A percentile compares a stretch with the other conserved stretches of the same genome.
Conservation (phyloP, 1,140 invertebrate genomes). For the Pseudachorutes palmiensis region DNA sequence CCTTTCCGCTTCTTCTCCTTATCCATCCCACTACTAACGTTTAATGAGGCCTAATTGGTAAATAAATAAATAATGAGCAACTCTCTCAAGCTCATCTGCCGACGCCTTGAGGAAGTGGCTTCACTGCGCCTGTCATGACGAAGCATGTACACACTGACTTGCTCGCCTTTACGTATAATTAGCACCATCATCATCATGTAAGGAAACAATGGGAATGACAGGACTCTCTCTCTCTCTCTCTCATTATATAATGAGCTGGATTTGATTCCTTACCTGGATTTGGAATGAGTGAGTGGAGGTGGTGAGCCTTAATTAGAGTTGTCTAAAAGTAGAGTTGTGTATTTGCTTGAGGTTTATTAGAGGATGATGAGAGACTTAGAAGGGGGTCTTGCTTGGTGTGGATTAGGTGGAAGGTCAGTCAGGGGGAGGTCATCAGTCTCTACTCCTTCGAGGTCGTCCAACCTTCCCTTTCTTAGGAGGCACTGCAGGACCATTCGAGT, state of each 20-base stretch:
- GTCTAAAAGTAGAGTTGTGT: slow-evolving; percentile 6
- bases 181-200: no score
- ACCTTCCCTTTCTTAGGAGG: slow-evolving; percentile 35
- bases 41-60: background rate
- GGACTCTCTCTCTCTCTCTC: no score
- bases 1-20: background rate
- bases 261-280: background rate
- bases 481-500: slow-evolving; percentile 29
- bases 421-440: slow-evolving; percentile 33
- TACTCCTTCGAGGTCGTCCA: slow-evolving; percentile 36
- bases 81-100: no score
- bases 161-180: no score
- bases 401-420: background rate
- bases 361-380: background rate
- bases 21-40: no score
- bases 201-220: no score
- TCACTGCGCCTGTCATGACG: no score
- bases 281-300: slow-evolving; percentile 13
- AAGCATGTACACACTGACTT: no score
- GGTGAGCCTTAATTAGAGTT: background rate
- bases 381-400: background rate
- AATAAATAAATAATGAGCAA: background rate
- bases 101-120: no score
- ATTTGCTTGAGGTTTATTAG: slow-evolving; percentile 2
- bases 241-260: no score